phyloP scores from a whole-genome alignment of 2,113 vertebrate species.

The Erythrolamprus reginae region DNA sequence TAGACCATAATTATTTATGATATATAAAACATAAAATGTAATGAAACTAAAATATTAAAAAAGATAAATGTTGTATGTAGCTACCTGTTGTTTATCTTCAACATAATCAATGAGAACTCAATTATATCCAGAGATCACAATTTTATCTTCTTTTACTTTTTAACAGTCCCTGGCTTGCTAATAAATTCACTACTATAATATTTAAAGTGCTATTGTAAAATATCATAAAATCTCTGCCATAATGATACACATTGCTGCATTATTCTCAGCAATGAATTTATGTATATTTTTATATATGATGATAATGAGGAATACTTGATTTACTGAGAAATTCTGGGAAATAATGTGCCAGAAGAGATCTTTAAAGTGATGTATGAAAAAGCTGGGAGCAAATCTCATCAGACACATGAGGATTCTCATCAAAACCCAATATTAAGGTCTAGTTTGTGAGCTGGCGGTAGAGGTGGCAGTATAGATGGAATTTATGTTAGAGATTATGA shows the following conservation, averaged over 20 bases:
- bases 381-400: not conserved
- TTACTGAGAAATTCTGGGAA: not conserved
- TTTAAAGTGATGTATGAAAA: not conserved
- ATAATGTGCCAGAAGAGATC: not conserved
- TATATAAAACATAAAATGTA: not conserved
- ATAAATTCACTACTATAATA: not conserved
- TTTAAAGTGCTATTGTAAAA: not conserved
- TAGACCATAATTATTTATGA: not conserved
- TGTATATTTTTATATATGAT: not conserved
- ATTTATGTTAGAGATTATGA: not conserved
- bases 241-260: not conserved
- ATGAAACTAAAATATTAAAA: not conserved
- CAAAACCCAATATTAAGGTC: not conserved
- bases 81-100: not conserved
- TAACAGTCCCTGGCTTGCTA: not conserved
- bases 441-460: not conserved
- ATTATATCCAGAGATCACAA: not conserved
- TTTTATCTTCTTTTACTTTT: not conserved
- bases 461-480: not conserved
- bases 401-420: not conserved
- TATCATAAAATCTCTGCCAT: not conserved
- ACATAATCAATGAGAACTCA: not conserved
- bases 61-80: not conserved
- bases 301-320: not conserved
- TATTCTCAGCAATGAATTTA: not conserved